phyloP scores from a whole-genome alignment of 2,113 vertebrate species.

The Pteronura brasiliensis region DNA sequence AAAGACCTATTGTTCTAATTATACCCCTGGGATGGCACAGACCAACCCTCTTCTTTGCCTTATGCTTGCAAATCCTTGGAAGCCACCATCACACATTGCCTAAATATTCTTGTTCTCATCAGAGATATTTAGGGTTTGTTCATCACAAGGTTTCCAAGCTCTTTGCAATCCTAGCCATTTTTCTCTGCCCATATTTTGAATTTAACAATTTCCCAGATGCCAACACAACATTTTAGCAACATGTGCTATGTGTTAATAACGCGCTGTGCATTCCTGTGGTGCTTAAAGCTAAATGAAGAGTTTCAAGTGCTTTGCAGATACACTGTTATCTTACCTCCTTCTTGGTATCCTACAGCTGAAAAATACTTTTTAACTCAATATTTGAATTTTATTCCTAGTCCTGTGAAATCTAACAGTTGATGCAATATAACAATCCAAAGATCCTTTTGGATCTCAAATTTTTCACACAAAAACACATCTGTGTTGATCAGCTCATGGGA shows the following conservation, averaged over 20 bases:
- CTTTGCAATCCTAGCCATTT: background rate
- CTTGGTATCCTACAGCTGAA: background rate
- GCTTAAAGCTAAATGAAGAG: background rate
- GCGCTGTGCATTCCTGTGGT: background rate
- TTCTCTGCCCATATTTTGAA: background rate
- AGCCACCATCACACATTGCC: background rate
- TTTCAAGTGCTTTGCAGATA: background rate
- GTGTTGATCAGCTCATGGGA: background rate
- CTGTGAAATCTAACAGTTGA: background rate
- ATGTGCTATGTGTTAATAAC: background rate
- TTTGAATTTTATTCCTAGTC: background rate
- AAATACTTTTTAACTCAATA: background rate
- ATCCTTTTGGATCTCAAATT: background rate
- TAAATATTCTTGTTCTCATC: background rate
- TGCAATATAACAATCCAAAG: background rate
- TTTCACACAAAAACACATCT: background rate
- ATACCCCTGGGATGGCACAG: background rate
- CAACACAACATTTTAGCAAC: background rate
- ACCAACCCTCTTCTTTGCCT: background rate
- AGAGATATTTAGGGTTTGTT: background rate
- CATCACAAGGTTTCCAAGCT: background rate
- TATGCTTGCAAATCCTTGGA: constrained; percentile 17
- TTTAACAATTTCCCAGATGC: background rate
- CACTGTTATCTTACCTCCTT: background rate
- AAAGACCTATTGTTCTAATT: constrained; percentile 20